Evolutionary conservation across 2,797 vertebrate species (phyloP).

Genomic region (Poeciliopsis turneri): DNA sequence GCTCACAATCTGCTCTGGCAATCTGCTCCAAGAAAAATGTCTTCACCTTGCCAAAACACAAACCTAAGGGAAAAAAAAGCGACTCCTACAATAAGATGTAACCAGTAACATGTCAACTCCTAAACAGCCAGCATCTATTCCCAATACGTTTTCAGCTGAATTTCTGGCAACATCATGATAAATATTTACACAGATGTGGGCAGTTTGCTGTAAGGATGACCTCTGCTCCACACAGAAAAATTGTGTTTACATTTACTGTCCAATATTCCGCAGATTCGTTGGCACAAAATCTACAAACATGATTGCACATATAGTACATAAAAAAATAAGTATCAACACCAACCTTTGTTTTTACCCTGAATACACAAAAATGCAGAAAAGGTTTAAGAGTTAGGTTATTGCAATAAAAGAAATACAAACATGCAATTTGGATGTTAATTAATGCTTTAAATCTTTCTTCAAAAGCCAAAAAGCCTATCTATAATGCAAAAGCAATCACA

Average conservation of each 20-base stretch:
- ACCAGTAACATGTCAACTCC: background rate
- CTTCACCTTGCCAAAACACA: constrained; percentile 42
- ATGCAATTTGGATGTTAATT: background rate
- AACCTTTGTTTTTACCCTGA: background rate
- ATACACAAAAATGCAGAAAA: background rate
- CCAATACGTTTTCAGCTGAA: constrained; percentile 29
- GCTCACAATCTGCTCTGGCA: constrained; percentile 74
- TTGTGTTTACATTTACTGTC: background rate
- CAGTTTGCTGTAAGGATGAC: background rate
- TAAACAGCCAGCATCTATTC: background rate
- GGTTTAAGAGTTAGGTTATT: background rate
- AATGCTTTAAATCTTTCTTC: background rate
- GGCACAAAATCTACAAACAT: background rate
- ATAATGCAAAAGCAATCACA: background rate
- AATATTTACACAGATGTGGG: background rate
- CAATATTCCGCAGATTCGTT: background rate
- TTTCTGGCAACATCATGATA: constrained; percentile 8
- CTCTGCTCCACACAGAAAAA: background rate
- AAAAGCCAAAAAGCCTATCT: background rate
- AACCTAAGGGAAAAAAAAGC: constrained; percentile 18
- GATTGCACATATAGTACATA: background rate
- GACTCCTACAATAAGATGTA: constrained; percentile 1
- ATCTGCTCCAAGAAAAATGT: constrained; percentile 62
- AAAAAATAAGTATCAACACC: background rate
- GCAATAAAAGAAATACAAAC: background rate